phyloP scores from a whole-genome alignment of 2,888 invertebrate genomes.

The Meta bourneti region DNA sequence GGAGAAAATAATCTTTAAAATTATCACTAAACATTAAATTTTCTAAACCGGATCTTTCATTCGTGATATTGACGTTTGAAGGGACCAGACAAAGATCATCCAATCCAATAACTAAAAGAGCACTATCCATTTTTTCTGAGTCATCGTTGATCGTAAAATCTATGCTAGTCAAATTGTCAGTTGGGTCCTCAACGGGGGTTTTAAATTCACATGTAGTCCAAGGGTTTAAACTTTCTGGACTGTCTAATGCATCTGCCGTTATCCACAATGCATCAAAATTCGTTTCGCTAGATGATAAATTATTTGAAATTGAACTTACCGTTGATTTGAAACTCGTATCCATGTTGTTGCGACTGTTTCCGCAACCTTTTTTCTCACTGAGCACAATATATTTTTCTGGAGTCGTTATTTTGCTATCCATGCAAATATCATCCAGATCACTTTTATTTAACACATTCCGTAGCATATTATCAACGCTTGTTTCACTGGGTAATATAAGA shows the following conservation, averaged over 20 bases:
- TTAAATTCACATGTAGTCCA: constrained; percentile 33
- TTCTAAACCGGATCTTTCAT: constrained; percentile 13
- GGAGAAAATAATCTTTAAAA: constrained; percentile 73
- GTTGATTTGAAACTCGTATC: not conserved
- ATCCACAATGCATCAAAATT: constrained; percentile 63
- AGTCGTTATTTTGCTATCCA: constrained; percentile 5
- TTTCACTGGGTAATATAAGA: constrained; percentile 39
- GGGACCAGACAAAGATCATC: constrained; percentile 67
- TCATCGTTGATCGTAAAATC: constrained; percentile 13
- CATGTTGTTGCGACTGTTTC: not conserved
- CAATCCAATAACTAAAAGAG: constrained; percentile 38
- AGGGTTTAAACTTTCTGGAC: constrained; percentile 40
- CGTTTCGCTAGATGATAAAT: not conserved
- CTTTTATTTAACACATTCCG: not conserved
- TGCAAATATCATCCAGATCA: not conserved
- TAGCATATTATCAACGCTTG: not conserved
- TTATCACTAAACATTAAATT: constrained; percentile 62
- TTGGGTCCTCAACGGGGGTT: not conserved
- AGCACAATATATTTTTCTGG: not conserved
- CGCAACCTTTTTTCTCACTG: not conserved
- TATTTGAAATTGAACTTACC: constrained; percentile 62
- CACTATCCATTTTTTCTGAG: not conserved
- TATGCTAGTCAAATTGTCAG: not conserved
- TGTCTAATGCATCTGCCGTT: constrained; percentile 18
- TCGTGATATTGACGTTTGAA: constrained; percentile 17